These are phyloP conservation scores for Cheilosia impressa DNA, from an alignment of 2,888 invertebrate genomes.

Conservation along the genomic window DNA sequence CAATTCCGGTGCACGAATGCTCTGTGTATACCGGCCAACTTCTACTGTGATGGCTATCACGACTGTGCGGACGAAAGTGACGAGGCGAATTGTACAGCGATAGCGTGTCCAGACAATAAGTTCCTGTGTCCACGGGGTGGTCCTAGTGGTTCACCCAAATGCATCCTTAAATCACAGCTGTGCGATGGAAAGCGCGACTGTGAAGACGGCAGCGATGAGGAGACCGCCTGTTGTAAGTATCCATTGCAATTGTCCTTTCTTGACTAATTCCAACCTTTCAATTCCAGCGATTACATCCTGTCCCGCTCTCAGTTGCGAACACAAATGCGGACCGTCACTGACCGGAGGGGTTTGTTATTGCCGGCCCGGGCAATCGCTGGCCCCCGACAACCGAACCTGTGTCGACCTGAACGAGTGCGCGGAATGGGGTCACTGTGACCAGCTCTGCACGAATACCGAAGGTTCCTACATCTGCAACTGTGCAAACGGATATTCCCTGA, in stretches of 20 bases:
- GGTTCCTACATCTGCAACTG: slow-evolving; percentile 94
- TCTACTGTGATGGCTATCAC: slow-evolving; percentile 91
- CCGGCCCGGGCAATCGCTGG: slow-evolving; percentile 92
- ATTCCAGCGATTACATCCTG: slow-evolving; percentile 91
- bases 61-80: slow-evolving; percentile 97
- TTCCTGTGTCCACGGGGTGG: slow-evolving; percentile 94
- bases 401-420: slow-evolving; percentile 95
- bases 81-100: slow-evolving; percentile 93
- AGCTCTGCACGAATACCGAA: slow-evolving; percentile 94
- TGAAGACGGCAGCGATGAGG: slow-evolving; percentile 95
- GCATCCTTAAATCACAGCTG: slow-evolving; percentile 93
- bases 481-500: slow-evolving; percentile 89
- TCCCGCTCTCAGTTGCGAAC: slow-evolving; percentile 93
- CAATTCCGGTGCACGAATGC: slow-evolving; percentile 97
- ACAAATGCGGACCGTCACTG: slow-evolving; percentile 95
- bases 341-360: slow-evolving; percentile 96
- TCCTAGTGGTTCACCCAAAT: slow-evolving; percentile 90
- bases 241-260: background rate
- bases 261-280: slow-evolving; percentile 59
- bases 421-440: slow-evolving; percentile 98
- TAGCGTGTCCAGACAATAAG: slow-evolving; percentile 94
- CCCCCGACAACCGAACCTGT: slow-evolving; percentile 93
- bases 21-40: slow-evolving; percentile 94
- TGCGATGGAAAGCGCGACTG: slow-evolving; percentile 97
- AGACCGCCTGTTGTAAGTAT: slow-evolving; percentile 93